Evolutionary conservation across 1,140 invertebrate genomes (phyloP), one percentile per base, ranked within the genome.

Genomic region (Oedothorax gibbosus): DNA sequence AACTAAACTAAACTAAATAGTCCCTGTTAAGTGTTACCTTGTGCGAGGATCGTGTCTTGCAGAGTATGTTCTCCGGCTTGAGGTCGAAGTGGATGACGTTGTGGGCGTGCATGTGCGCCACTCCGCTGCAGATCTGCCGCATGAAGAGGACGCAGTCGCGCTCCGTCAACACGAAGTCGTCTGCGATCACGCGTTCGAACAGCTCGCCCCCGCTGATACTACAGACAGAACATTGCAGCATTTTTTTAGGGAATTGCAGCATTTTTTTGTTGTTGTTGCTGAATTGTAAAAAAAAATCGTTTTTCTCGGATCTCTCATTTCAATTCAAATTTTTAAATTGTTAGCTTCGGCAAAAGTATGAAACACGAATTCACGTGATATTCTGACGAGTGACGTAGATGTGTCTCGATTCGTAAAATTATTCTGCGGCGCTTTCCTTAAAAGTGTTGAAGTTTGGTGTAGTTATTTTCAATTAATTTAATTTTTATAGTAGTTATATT

Each of bases 51-150:
- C 94, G 90, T 0, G 94, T 94, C 15, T 95, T 92, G 89, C 96
- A 98, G 91, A 98, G 94, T 78, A 98, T 97, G 88, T 98, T 98
- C 90, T 98, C 96, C 0, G 96, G 96, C 92, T 98, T 98, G 35
- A 98, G 90, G 90, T 98, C 97, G 56, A 98, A 90, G 91, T 98
- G 97, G 49, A 97, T 94, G 73, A 98, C 93, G 76, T 93, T 93
- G 86, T 94, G 92, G n/a, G 91, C 89, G 89, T 98, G 96, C 93
- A 98, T 96, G 87, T 96, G 98, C n/a, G 93, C 91, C 0, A 98
- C 94, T 10, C 95, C 97, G 87, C 95, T 94, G 89, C 95, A 97
- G 51, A 98, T 97, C 91, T 98, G 97, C 12, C 94, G 92, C 90
- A 97, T 93, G 88, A 98, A 98, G n/a, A 96, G 91, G 68, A 97